Base-by-base conservation (phyloP, 2,113 vertebrate species). In the Podarcis raffonei region DNA sequence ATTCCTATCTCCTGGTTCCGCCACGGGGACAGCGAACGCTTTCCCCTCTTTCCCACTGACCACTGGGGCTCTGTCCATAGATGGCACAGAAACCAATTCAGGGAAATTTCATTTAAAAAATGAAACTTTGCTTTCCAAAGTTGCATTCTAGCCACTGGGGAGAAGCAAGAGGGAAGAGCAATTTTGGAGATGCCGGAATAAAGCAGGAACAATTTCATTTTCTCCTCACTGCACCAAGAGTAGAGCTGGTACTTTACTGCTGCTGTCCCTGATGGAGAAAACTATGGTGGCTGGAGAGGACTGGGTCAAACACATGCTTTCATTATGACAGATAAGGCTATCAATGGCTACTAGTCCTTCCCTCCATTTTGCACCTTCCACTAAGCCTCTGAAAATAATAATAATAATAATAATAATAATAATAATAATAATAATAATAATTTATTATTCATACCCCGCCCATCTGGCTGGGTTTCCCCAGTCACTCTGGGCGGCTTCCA, bases 111-210 rank as follows among this genome's bases (percentile, higher is more conserved):
- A 30, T 87, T 71, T 77, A 69, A 32, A 57, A 65, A 89, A n/a
- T 27, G 48, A 53, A 48, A 53, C 89, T 90, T 94, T 90, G 69
- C 6, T 18, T 91, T 90, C 91, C 71, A 82, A 77, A 5, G 27
- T 13, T 30, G 25, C 27, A 11, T 4, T 30, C 81, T 83, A 48
- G 66, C 27, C 8, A 48, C 68, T 68, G 8, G 37, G 23, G 62
- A 66, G 13, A 15, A 15, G 18, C 2, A 3, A 9, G 27, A 48
- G 8, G 66, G 39, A 69, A 37, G 18, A 27, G 16, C 4, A 25
- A 48, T 20, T 9, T 2, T 48, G 16, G 37, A 83, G 27, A 42
- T 71, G 25, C 16, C 48, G 0, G 11, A 42, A 7, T 6, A 84
- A 84, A 42, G 27, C 5, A 72, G 1, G 15, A 32, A 39, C 30